Evolutionary conservation across 2,888 invertebrate genomes (phyloP), one percentile per base, ranked within the genome.

Genomic region (Agrochola circellaris): DNA sequence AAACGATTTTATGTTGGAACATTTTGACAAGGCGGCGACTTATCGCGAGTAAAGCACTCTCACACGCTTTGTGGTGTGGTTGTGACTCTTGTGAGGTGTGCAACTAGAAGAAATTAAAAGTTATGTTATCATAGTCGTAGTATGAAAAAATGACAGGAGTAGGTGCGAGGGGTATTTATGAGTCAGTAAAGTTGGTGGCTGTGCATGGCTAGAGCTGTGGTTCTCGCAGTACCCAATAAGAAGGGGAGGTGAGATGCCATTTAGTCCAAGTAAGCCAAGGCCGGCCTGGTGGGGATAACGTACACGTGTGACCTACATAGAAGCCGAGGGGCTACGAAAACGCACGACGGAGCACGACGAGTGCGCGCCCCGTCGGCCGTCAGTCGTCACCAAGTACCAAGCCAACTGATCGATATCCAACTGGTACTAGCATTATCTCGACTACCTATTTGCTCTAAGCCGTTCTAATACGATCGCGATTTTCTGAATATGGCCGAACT

Each of bases 291-390:
- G 96, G 96, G 97, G 96, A 95, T 94, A 95, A 93, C 94, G 95
- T 95, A 96, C 97, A 97, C 97, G 97, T 97, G 97, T 97, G 97
- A 96, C 97, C 97, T 93, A 97, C 94, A 94, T 97, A 94, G 90
- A 83, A 84, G 82, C 94, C 95, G 96, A 95, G 86, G 89, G 89
- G 82, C 83, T 83, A 89, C 96, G 96, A 93, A 94, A 92, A 91
- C 89, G 81, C 84, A 91, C 96, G 96, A 96, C 86, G 74, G 58
- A 79, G 78, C 93, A 70, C 84, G 81, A 75, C 94, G 95, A 95
- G 77, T 87, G 84, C 74, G 86, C 81, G 87, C 87, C 85, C 88
- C 88, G 89, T 66, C 70, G 11, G 17, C 88, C 88, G 89, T 66
- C 70, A 15, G 17, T 30, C 73, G 73, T 58, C 68, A 79, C 65